Percentiles rank a stretch among this genome's conserved stretches.
Conservation (phyloP, 2,888 invertebrate species). For the Tetanocera ferruginea region DNA sequence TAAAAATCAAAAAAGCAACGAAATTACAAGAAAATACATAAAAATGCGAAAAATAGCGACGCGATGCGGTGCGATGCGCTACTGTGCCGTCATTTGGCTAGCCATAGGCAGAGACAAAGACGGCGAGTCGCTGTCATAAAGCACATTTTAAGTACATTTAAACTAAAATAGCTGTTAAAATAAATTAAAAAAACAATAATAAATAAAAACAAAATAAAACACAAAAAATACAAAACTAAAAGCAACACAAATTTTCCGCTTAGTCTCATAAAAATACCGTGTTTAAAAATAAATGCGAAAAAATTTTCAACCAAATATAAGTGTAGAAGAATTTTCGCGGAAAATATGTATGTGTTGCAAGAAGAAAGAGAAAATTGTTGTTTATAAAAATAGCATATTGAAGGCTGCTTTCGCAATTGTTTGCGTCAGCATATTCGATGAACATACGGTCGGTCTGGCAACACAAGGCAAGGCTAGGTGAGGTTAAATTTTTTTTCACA, state of each 20-base stretch:
- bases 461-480: neutral
- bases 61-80: neutral
- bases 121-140: constrained; percentile 29
- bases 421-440: neutral
- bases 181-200: neutral
- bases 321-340: neutral
- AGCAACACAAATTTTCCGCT: neutral
- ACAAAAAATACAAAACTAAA: neutral
- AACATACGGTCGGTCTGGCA: too few relatives aligned
- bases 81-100: constrained; percentile 21
- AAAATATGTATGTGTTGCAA: neutral
- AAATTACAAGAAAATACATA: neutral
- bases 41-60: neutral
- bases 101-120: constrained; percentile 22
- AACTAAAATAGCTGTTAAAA: neutral
- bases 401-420: constrained; percentile 19
- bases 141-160: neutral
- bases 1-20: neutral
- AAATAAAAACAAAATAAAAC: neutral
- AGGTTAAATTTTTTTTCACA: constrained; percentile 2
- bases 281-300: neutral
- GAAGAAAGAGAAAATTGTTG: neutral
- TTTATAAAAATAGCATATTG: neutral
- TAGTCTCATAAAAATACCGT: neutral
- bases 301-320: neutral